Evolutionary conservation across 2,888 invertebrate genomes (phyloP).

Genomic region (Tetanocera ferruginea): DNA sequence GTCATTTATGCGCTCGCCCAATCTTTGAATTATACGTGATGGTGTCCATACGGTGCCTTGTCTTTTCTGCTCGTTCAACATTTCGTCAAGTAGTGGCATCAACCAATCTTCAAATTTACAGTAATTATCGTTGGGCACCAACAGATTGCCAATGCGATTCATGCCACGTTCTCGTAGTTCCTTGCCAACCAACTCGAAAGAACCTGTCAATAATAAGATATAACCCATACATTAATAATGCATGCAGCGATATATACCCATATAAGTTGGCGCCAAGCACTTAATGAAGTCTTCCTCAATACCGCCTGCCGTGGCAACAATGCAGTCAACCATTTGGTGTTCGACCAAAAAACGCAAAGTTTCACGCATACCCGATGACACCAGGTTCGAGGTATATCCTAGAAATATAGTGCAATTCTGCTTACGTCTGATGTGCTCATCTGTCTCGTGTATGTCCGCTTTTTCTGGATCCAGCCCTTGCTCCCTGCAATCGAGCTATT

Average conservation of each 20-base stretch:
- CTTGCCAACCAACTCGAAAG: slow-evolving; percentile 87
- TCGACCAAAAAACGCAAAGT: slow-evolving; percentile 88
- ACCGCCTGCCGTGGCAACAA: slow-evolving; percentile 98
- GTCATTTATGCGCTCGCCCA: slow-evolving; percentile 93
- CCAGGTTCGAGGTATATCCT: slow-evolving; percentile 97
- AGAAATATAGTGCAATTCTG: slow-evolving; percentile 94
- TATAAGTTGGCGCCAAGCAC: slow-evolving; percentile 93
- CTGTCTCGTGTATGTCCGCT: slow-evolving; percentile 79
- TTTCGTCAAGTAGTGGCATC: slow-evolving; percentile 90
- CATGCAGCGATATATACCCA: slow-evolving; percentile 73
- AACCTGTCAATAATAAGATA: slow-evolving; percentile 61
- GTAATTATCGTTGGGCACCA: slow-evolving; percentile 98
- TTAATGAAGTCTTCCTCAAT: slow-evolving; percentile 99
- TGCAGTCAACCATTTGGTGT: slow-evolving; percentile 91
- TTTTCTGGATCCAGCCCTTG: slow-evolving; percentile 78
- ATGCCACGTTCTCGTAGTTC: slow-evolving; percentile 86
- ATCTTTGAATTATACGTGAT: slow-evolving; percentile 81
- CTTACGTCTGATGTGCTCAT: slow-evolving; percentile 83
- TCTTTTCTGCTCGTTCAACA: slow-evolving; percentile 88
- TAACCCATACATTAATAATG: background rate
- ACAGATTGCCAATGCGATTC: slow-evolving; percentile 87
- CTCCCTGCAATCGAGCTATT: slow-evolving; percentile 78
- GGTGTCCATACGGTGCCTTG: slow-evolving; percentile 90
- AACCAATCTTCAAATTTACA: slow-evolving; percentile 97
- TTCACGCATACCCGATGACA: slow-evolving; percentile 94